Percentiles rank a stretch among this genome's conserved stretches.
Conservation (phyloP, 1,140 invertebrate species). For the Brachionus asplanchnoidis region DNA sequence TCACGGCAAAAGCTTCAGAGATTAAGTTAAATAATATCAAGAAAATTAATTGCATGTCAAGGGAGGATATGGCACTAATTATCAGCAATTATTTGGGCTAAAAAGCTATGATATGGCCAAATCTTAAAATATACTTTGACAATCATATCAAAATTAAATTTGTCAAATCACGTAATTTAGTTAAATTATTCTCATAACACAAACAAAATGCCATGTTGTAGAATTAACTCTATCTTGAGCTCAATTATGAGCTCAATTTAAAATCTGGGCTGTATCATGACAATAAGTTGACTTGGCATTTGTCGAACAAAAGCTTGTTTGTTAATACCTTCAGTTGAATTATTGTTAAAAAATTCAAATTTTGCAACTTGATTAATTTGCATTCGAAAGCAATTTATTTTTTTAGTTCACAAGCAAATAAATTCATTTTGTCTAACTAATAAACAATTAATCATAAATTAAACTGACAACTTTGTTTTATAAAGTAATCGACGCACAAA, state of each 20-base stretch:
- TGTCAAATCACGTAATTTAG: conserved; percentile 27
- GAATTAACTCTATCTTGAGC: neutral
- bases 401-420: neutral
- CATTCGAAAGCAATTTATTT: neutral
- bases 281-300: neutral
- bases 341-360: neutral
- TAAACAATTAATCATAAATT: neutral
- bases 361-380: neutral
- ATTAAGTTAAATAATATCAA: neutral
- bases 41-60: conserved; percentile 17
- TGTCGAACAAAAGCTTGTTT: neutral
- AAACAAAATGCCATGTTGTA: neutral
- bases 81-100: neutral
- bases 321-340: neutral
- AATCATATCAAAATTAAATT: conserved; percentile 15
- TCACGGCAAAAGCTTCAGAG: neutral
- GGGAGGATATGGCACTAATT: conserved; percentile 6
- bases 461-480: neutral
- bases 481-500: neutral
- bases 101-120: neutral
- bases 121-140: neutral
- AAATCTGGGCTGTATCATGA: neutral
- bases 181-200: neutral
- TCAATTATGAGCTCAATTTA: neutral
- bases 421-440: neutral